Evolutionary conservation across 1,140 invertebrate genomes (phyloP).

Genomic region (Listronotus oregonensis): DNA sequence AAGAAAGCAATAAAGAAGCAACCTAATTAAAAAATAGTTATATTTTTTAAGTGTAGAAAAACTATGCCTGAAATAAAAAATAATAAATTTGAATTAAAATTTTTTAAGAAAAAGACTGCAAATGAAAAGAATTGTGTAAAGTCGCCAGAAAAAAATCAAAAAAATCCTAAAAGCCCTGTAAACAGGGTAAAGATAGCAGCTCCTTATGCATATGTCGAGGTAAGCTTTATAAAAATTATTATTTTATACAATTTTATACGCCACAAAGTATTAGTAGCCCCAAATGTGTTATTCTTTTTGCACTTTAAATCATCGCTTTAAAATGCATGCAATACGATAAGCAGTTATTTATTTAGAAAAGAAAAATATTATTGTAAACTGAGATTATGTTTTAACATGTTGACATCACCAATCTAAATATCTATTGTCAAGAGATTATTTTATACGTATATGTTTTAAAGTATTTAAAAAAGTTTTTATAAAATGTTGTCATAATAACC

Average conservation of each 20-base stretch:
- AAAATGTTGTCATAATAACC: too few relatives aligned
- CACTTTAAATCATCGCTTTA: too few relatives aligned
- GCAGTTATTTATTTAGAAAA: too few relatives aligned
- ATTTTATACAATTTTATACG: slow-evolving; percentile 61
- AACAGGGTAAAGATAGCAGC: slow-evolving; percentile 47
- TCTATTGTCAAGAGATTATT: too few relatives aligned
- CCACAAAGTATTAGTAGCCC: too few relatives aligned
- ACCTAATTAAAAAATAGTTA: not conserved
- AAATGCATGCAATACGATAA: too few relatives aligned
- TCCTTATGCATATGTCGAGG: slow-evolving; percentile 52
- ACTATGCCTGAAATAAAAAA: slow-evolving; percentile 37
- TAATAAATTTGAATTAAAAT: slow-evolving; percentile 38
- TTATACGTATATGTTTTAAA: too few relatives aligned
- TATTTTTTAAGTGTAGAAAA: not conserved
- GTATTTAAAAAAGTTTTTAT: too few relatives aligned
- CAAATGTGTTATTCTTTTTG: too few relatives aligned
- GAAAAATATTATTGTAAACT: too few relatives aligned
- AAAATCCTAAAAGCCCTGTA: slow-evolving; percentile 35
- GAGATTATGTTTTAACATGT: too few relatives aligned
- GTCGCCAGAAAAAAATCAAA: slow-evolving; percentile 26
- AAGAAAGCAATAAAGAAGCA: slow-evolving; percentile 7
- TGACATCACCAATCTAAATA: too few relatives aligned
- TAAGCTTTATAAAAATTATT: slow-evolving; percentile 25
- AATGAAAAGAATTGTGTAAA: slow-evolving; percentile 24
- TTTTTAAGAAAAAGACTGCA: slow-evolving; percentile 23